Evolutionary conservation across 1,140 invertebrate species (phyloP).

Genomic region (Laupala kohalensis): DNA sequence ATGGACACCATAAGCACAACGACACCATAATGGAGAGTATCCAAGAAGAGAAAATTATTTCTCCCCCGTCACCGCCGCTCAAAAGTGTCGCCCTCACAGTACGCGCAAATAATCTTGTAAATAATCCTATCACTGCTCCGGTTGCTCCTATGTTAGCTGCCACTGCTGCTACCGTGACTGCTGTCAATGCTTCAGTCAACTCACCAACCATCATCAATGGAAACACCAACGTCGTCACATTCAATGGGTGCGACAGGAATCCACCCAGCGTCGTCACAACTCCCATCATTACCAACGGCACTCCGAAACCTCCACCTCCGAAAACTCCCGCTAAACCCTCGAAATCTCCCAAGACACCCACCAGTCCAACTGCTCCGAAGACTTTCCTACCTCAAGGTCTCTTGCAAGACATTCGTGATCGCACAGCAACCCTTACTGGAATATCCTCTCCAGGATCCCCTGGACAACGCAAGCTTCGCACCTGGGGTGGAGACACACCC

Average conservation of each 20-base stretch:
- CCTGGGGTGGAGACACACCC: background rate
- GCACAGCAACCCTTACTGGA: background rate
- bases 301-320: background rate
- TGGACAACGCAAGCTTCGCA: background rate
- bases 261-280: background rate
- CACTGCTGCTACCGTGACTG: background rate
- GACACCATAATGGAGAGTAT: background rate
- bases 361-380: background rate
- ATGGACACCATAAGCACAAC: background rate
- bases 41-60: background rate
- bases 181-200: background rate
- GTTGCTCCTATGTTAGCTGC: background rate
- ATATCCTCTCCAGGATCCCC: background rate
- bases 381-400: slow-evolving; percentile 39
- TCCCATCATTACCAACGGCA: background rate
- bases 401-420: slow-evolving; percentile 43
- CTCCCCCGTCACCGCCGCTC: background rate
- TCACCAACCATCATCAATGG: background rate
- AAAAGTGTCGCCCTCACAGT: background rate
- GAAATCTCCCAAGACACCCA: slow-evolving; percentile 18
- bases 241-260: too few species aligned
- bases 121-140: background rate
- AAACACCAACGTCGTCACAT: background rate
- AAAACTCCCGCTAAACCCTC: background rate
- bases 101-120: background rate